Evolutionary conservation across 2,888 invertebrate genomes (phyloP).

Genomic region (Hirtodrosophila confusa): DNA sequence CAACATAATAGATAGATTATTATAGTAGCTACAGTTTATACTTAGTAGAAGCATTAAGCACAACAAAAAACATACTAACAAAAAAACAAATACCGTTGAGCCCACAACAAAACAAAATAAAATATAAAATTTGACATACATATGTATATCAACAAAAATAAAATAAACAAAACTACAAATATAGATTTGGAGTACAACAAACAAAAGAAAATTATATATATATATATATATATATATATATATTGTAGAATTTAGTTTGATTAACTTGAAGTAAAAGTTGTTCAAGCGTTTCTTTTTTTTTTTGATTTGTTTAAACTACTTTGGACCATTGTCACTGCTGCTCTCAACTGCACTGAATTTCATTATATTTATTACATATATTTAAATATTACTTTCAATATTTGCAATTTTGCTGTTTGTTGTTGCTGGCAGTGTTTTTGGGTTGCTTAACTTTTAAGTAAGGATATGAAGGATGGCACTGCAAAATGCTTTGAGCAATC

Average conservation of each 20-base stretch:
- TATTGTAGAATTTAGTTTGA: constrained; percentile 20
- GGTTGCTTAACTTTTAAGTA: constrained; percentile 14
- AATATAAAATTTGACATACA: constrained; percentile 2
- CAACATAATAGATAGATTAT: constrained; percentile 37
- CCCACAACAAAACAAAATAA: constrained; percentile 8
- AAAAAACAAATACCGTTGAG: constrained; percentile 16
- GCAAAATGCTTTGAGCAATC: constrained; percentile 9
- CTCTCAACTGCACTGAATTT: constrained; percentile 71
- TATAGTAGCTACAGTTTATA: constrained; percentile 11
- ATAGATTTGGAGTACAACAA: background rate
- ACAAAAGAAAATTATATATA: constrained; percentile 3
- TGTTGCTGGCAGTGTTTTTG: constrained; percentile 41
- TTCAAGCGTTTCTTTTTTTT: constrained; percentile 36
- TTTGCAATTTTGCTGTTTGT: constrained; percentile 31
- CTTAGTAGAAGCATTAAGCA: constrained; percentile 46
- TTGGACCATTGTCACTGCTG: constrained; percentile 71
- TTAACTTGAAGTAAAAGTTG: constrained; percentile 30
- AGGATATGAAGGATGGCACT: constrained; percentile 4
- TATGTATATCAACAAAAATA: background rate
- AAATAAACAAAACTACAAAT: constrained; percentile 23
- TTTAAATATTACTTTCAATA: constrained; percentile 18
- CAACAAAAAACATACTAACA: constrained; percentile 26
- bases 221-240: constrained; percentile 6
- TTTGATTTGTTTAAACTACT: constrained; percentile 38
- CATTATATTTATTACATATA: constrained; percentile 12